Evolutionary conservation across 2,797 vertebrate genomes (phyloP), one percentile per base, ranked within the genome.

Genomic region (Anisognathus igniventris): DNA sequence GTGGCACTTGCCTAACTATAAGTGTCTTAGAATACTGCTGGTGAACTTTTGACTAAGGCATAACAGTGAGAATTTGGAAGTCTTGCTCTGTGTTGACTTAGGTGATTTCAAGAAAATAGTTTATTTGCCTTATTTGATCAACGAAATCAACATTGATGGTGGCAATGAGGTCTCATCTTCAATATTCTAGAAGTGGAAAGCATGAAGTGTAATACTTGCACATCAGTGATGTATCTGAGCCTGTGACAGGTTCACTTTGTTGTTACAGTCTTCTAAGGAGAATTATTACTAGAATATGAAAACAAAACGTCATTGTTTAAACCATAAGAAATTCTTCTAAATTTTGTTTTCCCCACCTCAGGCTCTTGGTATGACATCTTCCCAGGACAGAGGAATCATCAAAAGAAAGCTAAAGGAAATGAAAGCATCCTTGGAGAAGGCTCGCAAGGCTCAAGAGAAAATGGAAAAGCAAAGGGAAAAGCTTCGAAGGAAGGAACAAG

Each of bases 391-490:
- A 70, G 98, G 98, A 15, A 67, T 99, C 83, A 93, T 99, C 92
- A 99, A 99, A 98, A 99, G 98, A 97, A 99, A 98, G 93, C 97
- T 99, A 79, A 99, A 99, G 97, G 99, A 99, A 97, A 98, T 99
- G 93, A 99, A 98, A 97, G 86, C 97, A n/a, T 97, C 98, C 81
- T 97, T 98, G 95, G 99, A 99, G 96, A 99, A 99, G 96, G 98
- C 98, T 79, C 97, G 97, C 81, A 98, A 98, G 97, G 98, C 98
- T 96, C 98, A 98, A 39, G 98, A 99, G 95, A 99, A 99, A 93
- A 98, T 98, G 96, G 99, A 99, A 89, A 99, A 98, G 83, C 98
- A 99, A 90, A 98, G 97, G 28, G 98, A 99, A 91, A 99, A 99
- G 96, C 97, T 98, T 72, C 97, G 97, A 51, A 98, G 97, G 95